A percentile compares a stretch with the other conserved stretches of the same genome.
Conservation (phyloP, 2,113 vertebrate genomes). For the Proterorhinus semilunaris region DNA sequence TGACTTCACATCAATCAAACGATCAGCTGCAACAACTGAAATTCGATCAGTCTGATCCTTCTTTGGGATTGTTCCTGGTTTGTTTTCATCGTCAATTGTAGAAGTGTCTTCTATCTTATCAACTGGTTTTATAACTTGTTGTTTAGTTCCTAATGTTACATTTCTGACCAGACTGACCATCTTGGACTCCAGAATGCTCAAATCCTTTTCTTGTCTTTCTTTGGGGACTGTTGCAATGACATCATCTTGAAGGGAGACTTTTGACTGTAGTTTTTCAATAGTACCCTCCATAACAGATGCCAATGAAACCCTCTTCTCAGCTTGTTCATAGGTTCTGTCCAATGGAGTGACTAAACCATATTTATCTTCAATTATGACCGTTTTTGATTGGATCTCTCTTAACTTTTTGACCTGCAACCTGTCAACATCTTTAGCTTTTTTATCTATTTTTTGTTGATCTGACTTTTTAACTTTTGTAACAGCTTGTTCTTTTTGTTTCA, state of each 20-base stretch:
- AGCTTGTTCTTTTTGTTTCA: background rate
- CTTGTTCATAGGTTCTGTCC: conserved; percentile 1
- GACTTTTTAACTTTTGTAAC: background rate
- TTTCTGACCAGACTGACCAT: background rate
- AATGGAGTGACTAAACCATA: background rate
- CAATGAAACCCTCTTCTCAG: background rate
- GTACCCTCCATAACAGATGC: background rate
- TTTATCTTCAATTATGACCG: conserved; percentile 7
- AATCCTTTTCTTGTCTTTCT: background rate
- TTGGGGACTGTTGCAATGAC: background rate
- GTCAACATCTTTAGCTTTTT: background rate
- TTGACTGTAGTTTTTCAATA: background rate
- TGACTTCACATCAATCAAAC: background rate
- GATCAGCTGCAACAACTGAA: background rate
- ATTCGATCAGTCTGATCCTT: background rate
- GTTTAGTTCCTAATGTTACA: background rate
- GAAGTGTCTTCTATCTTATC: background rate
- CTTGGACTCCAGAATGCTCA: background rate
- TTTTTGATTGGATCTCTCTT: conserved; percentile 3
- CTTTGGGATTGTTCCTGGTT: background rate
- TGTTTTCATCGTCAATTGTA: background rate
- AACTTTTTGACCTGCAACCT: background rate
- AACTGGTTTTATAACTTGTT: background rate
- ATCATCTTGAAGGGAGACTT: background rate
- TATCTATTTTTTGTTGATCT: background rate